A percentile compares a stretch with the other conserved stretches of the same genome.
Evolutionary conservation across 2,113 vertebrate genomes (phyloP).

Genomic region (Pseudois nayaur): DNA sequence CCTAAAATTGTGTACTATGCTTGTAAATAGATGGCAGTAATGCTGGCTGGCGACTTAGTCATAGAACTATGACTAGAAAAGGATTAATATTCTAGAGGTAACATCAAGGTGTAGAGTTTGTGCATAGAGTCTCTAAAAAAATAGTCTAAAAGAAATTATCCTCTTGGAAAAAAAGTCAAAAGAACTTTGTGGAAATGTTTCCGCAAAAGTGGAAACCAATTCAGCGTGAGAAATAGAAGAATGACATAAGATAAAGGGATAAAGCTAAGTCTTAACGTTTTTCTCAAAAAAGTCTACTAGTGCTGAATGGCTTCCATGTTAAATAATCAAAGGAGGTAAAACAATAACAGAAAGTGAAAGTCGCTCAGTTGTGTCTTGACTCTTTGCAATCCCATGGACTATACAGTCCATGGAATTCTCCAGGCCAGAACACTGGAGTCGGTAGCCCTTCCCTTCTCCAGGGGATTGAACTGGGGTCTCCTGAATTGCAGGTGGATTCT

Average conservation of each 20-base stretch:
- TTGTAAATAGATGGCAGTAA: background rate
- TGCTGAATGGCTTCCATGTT: background rate
- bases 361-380: fast-evolving
- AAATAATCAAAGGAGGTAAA: background rate
- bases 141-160: background rate
- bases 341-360: background rate
- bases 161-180: background rate
- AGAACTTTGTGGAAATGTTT: background rate
- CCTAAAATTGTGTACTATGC: background rate
- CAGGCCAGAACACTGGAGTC: background rate
- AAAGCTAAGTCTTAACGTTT: background rate
- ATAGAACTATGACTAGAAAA: background rate
- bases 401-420: background rate
- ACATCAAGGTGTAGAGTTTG: background rate
- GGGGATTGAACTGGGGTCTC: background rate
- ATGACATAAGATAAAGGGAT: background rate
- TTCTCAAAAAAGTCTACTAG: background rate
- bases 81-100: background rate
- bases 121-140: background rate
- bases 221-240: background rate
- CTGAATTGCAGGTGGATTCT: background rate
- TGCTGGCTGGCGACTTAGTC: background rate
- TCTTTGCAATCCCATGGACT: background rate
- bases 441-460: background rate
- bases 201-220: background rate